phyloP scores from a whole-genome alignment of 2,888 invertebrate species.

The Ypsolopha scabrella region DNA sequence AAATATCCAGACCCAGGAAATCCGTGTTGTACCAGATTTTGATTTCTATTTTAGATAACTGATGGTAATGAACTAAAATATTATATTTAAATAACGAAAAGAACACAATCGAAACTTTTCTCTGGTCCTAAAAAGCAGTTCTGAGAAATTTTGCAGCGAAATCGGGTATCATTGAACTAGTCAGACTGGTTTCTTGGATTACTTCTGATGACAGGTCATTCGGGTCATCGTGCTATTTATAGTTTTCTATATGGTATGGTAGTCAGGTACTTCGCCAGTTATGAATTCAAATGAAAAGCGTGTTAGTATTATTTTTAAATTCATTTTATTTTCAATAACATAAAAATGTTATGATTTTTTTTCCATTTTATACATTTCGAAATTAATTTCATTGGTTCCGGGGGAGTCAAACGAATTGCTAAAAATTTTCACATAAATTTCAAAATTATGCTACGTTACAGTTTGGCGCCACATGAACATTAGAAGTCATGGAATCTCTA shows the following conservation, averaged over 20 bases:
- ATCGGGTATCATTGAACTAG: neutral
- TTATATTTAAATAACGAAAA: constrained; percentile 29
- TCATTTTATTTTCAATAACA: constrained; percentile 72
- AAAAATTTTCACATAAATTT: constrained; percentile 52
- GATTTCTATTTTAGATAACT: no score
- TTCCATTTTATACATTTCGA: constrained; percentile 60
- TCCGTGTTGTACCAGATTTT: no score
- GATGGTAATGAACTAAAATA: constrained; percentile 20
- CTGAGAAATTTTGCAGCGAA: neutral
- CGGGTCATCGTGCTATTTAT: neutral
- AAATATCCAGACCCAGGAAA: no score
- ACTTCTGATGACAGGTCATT: neutral
- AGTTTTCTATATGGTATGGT: no score
- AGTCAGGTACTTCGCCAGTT: neutral
- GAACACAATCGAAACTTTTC: neutral
- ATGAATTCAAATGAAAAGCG: constrained; percentile 26
- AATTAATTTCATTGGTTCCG: constrained; percentile 49
- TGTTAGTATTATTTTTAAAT: constrained; percentile 50
- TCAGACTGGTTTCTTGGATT: neutral
- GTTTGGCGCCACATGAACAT: constrained; percentile 52
- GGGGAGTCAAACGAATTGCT: constrained; percentile 52
- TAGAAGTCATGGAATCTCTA: constrained; percentile 40
- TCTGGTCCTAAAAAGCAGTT: neutral
- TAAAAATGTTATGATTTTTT: constrained; percentile 69
- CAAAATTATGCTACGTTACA: constrained; percentile 55